Percentiles rank a stretch among this genome's conserved stretches.
phyloP scores from a whole-genome alignment of 2,797 vertebrate genomes.

The Alcedo atthis region DNA sequence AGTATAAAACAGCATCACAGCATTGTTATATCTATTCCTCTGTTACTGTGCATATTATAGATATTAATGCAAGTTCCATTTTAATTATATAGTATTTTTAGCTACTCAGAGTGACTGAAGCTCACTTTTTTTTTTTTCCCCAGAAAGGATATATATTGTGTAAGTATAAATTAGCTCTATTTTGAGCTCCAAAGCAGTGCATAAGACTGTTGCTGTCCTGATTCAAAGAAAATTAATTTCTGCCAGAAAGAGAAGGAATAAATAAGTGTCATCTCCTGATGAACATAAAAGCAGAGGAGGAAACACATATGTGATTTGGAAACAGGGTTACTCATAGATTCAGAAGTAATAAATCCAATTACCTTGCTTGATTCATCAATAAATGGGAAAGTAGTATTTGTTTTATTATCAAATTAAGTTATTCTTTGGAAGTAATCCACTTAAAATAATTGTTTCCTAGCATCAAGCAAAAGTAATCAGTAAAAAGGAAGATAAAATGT shows the following conservation, averaged over 20 bases:
- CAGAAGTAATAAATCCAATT: constrained; percentile 68
- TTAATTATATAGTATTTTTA: constrained; percentile 22
- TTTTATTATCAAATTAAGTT: constrained; percentile 64
- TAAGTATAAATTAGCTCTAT: neutral
- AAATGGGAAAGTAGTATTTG: constrained; percentile 57
- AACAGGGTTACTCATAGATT: constrained; percentile 65
- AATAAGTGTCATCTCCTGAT: constrained; percentile 53
- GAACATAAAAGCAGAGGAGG: constrained; percentile 49
- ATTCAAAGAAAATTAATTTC: neutral
- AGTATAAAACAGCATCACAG: neutral
- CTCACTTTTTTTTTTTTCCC: constrained; percentile 24
- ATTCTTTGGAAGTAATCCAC: constrained; percentile 63
- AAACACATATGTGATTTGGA: constrained; percentile 55
- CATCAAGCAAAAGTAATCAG: constrained; percentile 55
- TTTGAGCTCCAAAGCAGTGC: neutral
- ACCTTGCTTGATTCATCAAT: constrained; percentile 62
- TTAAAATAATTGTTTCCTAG: constrained; percentile 67
- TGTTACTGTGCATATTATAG: neutral
- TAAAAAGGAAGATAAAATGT: constrained; percentile 29
- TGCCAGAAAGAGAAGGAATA: constrained; percentile 4
- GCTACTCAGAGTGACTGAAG: neutral
- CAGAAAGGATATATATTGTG: neutral
- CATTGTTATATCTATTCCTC: neutral
- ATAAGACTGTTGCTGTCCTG: neutral
- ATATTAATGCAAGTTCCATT: neutral